Conservation (phyloP, 2,888 invertebrate species). For the Ennomos erosarius region DNA sequence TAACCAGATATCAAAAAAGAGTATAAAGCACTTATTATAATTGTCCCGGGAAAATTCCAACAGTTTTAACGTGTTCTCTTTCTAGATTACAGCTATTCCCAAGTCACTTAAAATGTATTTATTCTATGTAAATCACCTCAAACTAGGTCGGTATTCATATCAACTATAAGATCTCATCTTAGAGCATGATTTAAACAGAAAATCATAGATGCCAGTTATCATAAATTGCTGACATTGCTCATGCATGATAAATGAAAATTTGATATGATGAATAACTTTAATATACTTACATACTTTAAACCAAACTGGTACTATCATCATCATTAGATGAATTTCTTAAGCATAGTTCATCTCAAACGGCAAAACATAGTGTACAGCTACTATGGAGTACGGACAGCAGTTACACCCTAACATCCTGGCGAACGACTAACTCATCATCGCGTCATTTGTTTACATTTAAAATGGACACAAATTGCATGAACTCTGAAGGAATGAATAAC, state of each 20-base stretch:
- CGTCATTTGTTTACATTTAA: too few species aligned
- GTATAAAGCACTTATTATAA: background rate
- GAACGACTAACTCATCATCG: too few species aligned
- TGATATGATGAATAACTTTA: background rate
- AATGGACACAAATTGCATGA: too few species aligned
- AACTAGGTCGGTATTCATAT: conserved; percentile 25
- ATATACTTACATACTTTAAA: background rate
- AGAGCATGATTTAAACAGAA: conserved; percentile 20
- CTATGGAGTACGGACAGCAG: too few species aligned
- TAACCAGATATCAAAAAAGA: conserved; percentile 1
- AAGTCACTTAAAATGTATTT: conserved; percentile 23
- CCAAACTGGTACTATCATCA: background rate
- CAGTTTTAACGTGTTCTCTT: too few species aligned
- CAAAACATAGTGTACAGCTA: too few species aligned
- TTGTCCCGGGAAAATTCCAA: too few species aligned
- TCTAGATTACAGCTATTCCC: conserved; percentile 15
- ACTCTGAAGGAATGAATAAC: too few species aligned
- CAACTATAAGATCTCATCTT: conserved; percentile 25
- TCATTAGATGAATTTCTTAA: too few species aligned
- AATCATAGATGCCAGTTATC: conserved; percentile 24
- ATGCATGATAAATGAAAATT: background rate
- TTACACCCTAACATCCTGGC: too few species aligned
- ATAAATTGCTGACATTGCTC: conserved; percentile 19
- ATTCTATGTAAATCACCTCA: conserved; percentile 24
- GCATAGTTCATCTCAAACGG: too few species aligned